Evolutionary conservation across 2,888 invertebrate genomes (phyloP).

Genomic region (Stictocephala bisonia): DNA sequence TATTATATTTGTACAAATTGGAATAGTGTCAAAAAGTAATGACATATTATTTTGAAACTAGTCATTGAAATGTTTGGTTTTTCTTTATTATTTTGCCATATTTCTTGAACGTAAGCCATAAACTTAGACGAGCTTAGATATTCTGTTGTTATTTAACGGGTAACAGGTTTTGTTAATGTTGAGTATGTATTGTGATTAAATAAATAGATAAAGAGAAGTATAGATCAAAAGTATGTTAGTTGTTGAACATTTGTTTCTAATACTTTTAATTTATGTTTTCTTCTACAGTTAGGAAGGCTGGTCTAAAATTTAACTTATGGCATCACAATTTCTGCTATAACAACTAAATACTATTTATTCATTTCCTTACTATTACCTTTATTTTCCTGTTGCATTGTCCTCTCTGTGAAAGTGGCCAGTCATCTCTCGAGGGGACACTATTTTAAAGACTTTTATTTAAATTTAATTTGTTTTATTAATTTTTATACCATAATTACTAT

Average conservation of each 20-base stretch:
- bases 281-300: no score
- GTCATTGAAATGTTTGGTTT: slow-evolving; percentile 32
- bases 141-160: slow-evolving; percentile 1
- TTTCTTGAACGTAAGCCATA: slow-evolving; percentile 31
- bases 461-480: no score
- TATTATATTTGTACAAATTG: slow-evolving; percentile 4
- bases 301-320: no score
- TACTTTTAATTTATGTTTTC: background rate
- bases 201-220: background rate
- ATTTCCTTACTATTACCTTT: no score
- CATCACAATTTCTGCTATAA: no score
- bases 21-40: slow-evolving; percentile 24
- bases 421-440: no score
- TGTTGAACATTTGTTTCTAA: background rate
- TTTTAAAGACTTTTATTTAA: no score
- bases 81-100: slow-evolving; percentile 37
- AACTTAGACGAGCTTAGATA: slow-evolving; percentile 31
- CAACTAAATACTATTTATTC: no score
- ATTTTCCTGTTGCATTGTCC: no score
- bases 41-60: slow-evolving; percentile 30
- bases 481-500: no score
- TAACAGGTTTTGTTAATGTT: slow-evolving; percentile 16
- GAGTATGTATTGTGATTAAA: background rate
- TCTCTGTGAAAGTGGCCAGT: no score
- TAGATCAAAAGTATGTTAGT: slow-evolving; percentile 10